A percentile compares a stretch with the other conserved stretches of the same genome.
These are phyloP conservation scores for Drosophila sulfurigaster DNA, from an alignment of 1,140 invertebrate species.

Conservation along the genomic window DNA sequence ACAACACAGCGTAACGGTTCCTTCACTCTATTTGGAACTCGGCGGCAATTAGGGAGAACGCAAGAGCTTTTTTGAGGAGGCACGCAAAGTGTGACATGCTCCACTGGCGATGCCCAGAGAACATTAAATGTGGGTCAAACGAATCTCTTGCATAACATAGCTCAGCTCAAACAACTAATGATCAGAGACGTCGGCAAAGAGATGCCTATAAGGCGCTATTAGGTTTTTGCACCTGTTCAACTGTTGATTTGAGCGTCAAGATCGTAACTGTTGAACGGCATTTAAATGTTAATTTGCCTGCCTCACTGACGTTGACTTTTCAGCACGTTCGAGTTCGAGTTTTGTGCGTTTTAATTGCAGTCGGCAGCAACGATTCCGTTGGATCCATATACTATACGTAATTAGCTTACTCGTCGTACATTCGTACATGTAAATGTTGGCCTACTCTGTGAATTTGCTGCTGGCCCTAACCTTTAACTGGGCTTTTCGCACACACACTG, in stretches of 20 bases:
- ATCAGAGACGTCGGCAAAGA: conserved; percentile 3
- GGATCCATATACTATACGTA: conserved; percentile 25
- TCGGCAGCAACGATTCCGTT: conserved; percentile 34
- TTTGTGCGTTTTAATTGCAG: conserved; percentile 70
- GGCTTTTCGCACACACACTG: conserved; percentile 10
- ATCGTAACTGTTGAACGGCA: conserved; percentile 56
- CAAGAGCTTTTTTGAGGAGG: conserved; percentile 8
- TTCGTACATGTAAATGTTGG: conserved; percentile 36
- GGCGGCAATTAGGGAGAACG: not conserved
- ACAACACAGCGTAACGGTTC: conserved; percentile 15
- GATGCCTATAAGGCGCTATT: conserved; percentile 39
- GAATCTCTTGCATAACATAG: conserved; percentile 61
- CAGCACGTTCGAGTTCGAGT: conserved; percentile 44
- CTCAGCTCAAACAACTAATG: conserved; percentile 43
- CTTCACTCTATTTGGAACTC: conserved; percentile 3
- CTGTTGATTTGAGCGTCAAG: conserved; percentile 13
- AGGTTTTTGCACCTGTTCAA: conserved; percentile 45
- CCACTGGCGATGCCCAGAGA: conserved; percentile 56
- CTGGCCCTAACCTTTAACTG: conserved; percentile 56
- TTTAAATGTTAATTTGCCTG: conserved; percentile 75
- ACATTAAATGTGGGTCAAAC: conserved; percentile 70
- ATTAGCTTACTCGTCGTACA: conserved; percentile 24
- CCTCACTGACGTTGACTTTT: conserved; percentile 54
- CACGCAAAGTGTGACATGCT: conserved; percentile 57
- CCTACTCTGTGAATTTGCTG: conserved; percentile 32